Evolutionary conservation across 2,888 invertebrate species (phyloP), one percentile per base, ranked within the genome.

Genomic region (Tenthredo mesomela): DNA sequence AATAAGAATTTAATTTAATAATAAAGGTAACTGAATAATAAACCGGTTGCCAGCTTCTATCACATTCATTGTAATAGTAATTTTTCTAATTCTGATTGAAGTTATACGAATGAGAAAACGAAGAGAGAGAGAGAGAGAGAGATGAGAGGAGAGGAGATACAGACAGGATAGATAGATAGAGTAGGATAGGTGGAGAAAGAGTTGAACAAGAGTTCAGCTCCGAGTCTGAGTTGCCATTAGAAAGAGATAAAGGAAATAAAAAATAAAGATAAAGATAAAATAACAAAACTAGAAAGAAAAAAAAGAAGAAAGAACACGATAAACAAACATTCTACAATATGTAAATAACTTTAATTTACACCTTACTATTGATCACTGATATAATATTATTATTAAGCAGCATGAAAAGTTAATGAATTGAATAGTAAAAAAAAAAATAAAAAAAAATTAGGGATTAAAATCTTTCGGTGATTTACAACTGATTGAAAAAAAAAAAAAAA

Each of bases 291-390:
- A 61, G 47, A 47, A 33, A 61, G 82, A 85, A 80, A 58, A 65
- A 84, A 84, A 80, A 86, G 47, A 65, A 67, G 43, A 43, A 50
- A 65, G 25, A 50, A 83, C 67, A 67, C 18, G 80, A 25, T 84
- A 87, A 86, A 84, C 67, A 78, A 71, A 87, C 82, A 86, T 84
- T 87, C 87, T 87, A 88, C 87, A 89, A 91, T 89, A 88, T 92
- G 92, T 92, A 92, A 89, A 92, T 92, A 92, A 91, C 90, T 91
- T 91, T 40, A 12, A 43, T 47, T 90, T 90, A 90, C 90, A 90
- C 90, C 90, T 89, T 90, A 90, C 89, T 89, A 89, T 90, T 89
- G 61, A 67, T 70, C 50, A 82, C 67, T 47, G 50, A 50, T 67
- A 82, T n/a, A n/a, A n/a, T n/a, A 67, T 61, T 54, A 80, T 75